Conservation (phyloP, 2,888 invertebrate genomes). For the Drosophila leonis region DNA sequence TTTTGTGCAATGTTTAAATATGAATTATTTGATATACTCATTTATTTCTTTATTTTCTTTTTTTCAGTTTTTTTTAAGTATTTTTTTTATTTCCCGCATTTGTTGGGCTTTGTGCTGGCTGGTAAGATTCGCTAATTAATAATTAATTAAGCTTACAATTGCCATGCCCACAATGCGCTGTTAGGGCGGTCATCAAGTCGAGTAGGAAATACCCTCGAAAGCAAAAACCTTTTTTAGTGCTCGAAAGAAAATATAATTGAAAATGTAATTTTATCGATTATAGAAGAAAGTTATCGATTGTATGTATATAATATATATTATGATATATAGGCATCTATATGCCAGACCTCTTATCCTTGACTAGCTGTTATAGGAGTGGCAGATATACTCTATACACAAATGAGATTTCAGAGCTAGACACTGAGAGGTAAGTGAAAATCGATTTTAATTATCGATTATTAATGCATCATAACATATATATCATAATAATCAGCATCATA, state of each 20-base stretch:
- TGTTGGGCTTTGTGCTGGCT: constrained; percentile 67
- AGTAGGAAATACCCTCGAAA: constrained; percentile 8
- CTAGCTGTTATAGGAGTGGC: no score
- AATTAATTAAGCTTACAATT: constrained; percentile 75
- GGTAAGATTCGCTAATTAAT: constrained; percentile 74
- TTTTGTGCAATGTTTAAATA: constrained; percentile 65
- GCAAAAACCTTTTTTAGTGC: no score
- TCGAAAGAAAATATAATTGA: neutral
- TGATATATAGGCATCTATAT: neutral
- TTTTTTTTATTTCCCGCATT: constrained; percentile 45
- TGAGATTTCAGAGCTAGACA: neutral
- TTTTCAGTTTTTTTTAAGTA: constrained; percentile 15
- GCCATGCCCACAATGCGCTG: constrained; percentile 42
- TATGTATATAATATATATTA: no score
- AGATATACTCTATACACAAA: neutral
- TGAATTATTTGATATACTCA: constrained; percentile 66
- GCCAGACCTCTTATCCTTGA: neutral
- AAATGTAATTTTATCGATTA: neutral
- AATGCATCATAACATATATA: neutral
- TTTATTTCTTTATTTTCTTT: constrained; percentile 34
- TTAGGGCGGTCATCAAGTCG: constrained; percentile 11
- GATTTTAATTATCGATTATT: neutral
- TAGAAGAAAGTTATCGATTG: neutral
- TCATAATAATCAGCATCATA: neutral
- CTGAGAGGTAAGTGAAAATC: neutral